Percentiles rank a stretch among this genome's conserved stretches.
Conservation (phyloP, 2,113 vertebrate species). For the Lanius ludovicianus region DNA sequence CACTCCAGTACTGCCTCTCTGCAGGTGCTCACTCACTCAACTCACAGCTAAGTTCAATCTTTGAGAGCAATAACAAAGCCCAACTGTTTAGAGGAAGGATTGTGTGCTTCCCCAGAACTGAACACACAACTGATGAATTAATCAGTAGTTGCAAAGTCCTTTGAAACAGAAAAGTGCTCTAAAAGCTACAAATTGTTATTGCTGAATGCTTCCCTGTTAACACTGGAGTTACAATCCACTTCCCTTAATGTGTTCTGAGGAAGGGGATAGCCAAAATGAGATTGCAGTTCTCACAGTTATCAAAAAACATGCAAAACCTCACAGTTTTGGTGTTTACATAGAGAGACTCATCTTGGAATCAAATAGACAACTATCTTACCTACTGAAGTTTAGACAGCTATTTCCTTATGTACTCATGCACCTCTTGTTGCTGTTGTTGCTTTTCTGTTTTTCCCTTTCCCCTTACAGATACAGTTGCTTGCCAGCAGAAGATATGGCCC, state of each 20-base stretch:
- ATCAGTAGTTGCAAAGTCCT: not conserved
- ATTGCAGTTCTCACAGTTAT: not conserved
- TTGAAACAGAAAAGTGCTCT: not conserved
- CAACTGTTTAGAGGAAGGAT: not conserved
- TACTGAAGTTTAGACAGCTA: not conserved
- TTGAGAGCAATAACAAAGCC: not conserved
- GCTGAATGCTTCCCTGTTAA: not conserved
- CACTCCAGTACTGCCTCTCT: not conserved
- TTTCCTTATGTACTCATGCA: not conserved
- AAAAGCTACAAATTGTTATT: not conserved
- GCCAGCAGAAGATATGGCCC: not conserved
- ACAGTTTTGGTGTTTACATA: not conserved
- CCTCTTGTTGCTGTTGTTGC: not conserved
- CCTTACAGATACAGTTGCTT: not conserved
- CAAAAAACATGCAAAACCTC: not conserved
- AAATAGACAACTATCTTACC: not conserved
- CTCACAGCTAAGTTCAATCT: not conserved
- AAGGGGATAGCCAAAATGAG: not conserved
- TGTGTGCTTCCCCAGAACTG: not conserved
- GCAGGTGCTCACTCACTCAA: not conserved
- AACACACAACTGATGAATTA: slow-evolving; percentile 2
- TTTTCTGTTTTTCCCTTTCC: not conserved
- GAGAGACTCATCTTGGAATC: not conserved
- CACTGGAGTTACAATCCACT: not conserved
- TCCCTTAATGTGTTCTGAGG: not conserved